Percentiles rank a stretch among this genome's conserved stretches.
phyloP scores from a whole-genome alignment of 2,113 vertebrate genomes.

The Hippocampus barbouri region DNA sequence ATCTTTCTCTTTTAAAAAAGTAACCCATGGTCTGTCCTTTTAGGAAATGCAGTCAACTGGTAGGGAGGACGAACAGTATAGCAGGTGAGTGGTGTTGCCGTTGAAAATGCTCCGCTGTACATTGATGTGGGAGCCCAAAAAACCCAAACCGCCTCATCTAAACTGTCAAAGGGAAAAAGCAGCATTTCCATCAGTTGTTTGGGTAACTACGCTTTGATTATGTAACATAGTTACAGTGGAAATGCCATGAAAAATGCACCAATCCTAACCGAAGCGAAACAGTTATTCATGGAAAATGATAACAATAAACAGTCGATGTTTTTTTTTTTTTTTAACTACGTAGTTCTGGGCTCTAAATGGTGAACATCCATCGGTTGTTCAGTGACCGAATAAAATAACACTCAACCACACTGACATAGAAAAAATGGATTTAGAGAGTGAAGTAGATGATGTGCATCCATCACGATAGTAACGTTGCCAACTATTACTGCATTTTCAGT shows the following conservation, averaged over 20 bases:
- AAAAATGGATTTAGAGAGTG: background rate
- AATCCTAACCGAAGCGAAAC: too few species aligned
- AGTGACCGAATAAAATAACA: too few species aligned
- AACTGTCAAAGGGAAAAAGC: background rate
- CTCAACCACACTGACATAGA: background rate
- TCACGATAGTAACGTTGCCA: background rate
- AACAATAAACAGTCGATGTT: too few species aligned
- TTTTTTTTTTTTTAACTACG: too few species aligned
- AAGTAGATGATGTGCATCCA: background rate
- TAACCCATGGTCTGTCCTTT: slow-evolving; percentile 28
- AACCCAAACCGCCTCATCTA: background rate
- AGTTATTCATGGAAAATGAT: too few species aligned
- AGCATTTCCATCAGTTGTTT: background rate
- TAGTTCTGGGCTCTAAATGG: too few species aligned
- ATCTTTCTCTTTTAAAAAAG: slow-evolving; percentile 2
- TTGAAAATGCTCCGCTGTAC: background rate
- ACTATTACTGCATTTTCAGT: background rate
- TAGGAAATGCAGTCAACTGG: slow-evolving; percentile 54
- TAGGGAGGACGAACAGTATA: slow-evolving; percentile 21
- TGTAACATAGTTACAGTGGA: background rate
- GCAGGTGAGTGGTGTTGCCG: slow-evolving; percentile 55
- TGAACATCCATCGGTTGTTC: too few species aligned
- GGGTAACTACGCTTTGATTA: background rate
- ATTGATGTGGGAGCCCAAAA: background rate
- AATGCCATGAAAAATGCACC: too few species aligned